These are phyloP conservation scores for Auanema sp. DNA, from an alignment of 2,888 invertebrate species.

Conservation along the genomic window DNA sequence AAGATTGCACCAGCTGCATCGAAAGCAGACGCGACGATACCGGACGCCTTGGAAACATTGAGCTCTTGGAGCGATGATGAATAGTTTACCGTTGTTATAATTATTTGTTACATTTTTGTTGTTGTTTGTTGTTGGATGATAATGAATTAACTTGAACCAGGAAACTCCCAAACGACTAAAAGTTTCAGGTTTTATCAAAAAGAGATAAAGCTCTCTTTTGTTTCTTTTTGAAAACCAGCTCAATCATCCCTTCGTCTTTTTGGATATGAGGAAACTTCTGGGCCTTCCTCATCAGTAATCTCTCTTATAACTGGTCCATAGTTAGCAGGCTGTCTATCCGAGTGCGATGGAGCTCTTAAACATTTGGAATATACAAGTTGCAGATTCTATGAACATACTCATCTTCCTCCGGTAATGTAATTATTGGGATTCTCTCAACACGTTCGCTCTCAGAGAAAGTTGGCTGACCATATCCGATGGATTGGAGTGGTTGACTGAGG, in stretches of 20 bases:
- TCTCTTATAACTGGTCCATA: slow-evolving; percentile 54
- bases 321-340: not conserved
- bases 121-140: not conserved
- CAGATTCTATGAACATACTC: slow-evolving; percentile 8
- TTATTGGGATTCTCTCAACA: slow-evolving; percentile 29
- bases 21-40: slow-evolving; percentile 35
- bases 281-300: slow-evolving; percentile 56
- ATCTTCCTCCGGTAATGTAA: slow-evolving; percentile 50
- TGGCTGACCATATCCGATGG: too few relatives aligned
- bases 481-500: too few relatives aligned
- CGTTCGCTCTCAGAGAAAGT: too few relatives aligned
- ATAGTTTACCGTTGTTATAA: slow-evolving; percentile 12
- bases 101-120: slow-evolving; percentile 6
- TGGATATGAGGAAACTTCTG: too few relatives aligned
- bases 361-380: not conserved
- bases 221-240: too few relatives aligned
- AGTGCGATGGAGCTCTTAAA: not conserved
- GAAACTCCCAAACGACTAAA: too few relatives aligned
- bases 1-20: slow-evolving; percentile 35
- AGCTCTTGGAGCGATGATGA: slow-evolving; percentile 41
- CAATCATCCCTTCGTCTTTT: too few relatives aligned
- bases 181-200: too few relatives aligned
- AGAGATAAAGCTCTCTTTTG: too few relatives aligned
- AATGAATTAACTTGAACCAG: too few relatives aligned
- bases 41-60: slow-evolving; percentile 38